Evolutionary conservation across 2,888 invertebrate species (phyloP), one percentile per base, ranked within the genome.

Genomic region (Mongoloraphidia duomilia): DNA sequence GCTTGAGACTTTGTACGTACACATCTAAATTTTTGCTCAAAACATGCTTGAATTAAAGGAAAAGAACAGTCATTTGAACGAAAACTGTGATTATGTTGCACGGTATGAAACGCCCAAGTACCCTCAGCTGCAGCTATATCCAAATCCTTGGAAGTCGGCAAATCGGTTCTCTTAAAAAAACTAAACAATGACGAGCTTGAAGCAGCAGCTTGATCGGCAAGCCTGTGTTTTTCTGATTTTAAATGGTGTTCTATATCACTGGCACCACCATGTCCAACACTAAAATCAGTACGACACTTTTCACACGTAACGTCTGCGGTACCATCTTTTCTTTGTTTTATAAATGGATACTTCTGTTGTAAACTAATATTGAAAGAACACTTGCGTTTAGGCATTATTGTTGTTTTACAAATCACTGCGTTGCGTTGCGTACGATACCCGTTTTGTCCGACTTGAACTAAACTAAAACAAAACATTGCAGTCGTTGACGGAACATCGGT

Each of bases 261-360:
- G 35, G 51, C 48, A 41, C 53, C 55, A 50, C 53, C 52, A 49
- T 54, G 52, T 34, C 40, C 44, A 49, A 50, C 51, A 49, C 45
- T 50, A 44, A 50, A 50, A 38, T 50, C 49, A 26, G 49, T 44
- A 34, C 42, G 42, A 43, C 50, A 49, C 39, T 45, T 17, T 51
- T 44, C 51, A 55, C 49, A 54, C 48, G 42, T 50, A 40, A 50
- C 55, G 50, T 44, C 49, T 52, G 50, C 36, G 26, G 44, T 14
- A 46, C 33, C 36, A 53, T 51, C 54, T 4, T n/a, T n/a, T 46
- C 54, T 55, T 55, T 56, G 53, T 48, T 57, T 56, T 41, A 58
- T 58, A 58, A 59, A 59, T 35, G 56, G 58, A 50, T 58, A 58
- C 50, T 57, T 58, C 45, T 41, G 48, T 54, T 58, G 56, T 50